Conservation (phyloP, 1,140 invertebrate genomes). For the Heliconius hermathena region DNA sequence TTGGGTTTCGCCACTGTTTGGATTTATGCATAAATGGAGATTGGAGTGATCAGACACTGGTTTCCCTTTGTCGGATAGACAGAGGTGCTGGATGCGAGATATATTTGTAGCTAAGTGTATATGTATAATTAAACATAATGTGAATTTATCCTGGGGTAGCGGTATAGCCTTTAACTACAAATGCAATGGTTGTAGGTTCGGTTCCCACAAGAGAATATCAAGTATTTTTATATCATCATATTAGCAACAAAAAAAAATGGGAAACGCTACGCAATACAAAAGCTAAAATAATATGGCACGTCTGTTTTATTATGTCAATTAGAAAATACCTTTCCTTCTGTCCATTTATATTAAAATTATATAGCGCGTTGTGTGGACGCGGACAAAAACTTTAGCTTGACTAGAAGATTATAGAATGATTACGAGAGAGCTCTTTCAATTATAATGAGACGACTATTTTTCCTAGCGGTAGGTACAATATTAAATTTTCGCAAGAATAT, state of each 20-base stretch:
- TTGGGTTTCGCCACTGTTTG: too few relatives aligned
- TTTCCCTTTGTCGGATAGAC: too few relatives aligned
- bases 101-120: too few relatives aligned
- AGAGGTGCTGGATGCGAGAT: too few relatives aligned
- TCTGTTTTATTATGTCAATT: not conserved
- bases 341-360: conserved; percentile 6
- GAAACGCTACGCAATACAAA: too few relatives aligned
- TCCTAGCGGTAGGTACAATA: not conserved
- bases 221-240: not conserved
- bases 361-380: not conserved
- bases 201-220: not conserved
- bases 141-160: too few relatives aligned
- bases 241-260: too few relatives aligned
- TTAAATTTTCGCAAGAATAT: not conserved
- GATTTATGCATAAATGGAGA: too few relatives aligned
- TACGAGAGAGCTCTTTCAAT: conserved; percentile 1
- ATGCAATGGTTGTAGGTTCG: not conserved
- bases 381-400: not conserved
- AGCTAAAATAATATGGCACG: too few relatives aligned
- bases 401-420: not conserved
- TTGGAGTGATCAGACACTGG: too few relatives aligned
- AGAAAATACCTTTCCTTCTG: not conserved
- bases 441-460: not conserved
- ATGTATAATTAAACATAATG: too few relatives aligned
- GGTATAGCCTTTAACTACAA: not conserved